Percentiles rank a stretch among this genome's conserved stretches.
Evolutionary conservation across 2,888 invertebrate species (phyloP).

Genomic region (Adelognathus sp.): DNA sequence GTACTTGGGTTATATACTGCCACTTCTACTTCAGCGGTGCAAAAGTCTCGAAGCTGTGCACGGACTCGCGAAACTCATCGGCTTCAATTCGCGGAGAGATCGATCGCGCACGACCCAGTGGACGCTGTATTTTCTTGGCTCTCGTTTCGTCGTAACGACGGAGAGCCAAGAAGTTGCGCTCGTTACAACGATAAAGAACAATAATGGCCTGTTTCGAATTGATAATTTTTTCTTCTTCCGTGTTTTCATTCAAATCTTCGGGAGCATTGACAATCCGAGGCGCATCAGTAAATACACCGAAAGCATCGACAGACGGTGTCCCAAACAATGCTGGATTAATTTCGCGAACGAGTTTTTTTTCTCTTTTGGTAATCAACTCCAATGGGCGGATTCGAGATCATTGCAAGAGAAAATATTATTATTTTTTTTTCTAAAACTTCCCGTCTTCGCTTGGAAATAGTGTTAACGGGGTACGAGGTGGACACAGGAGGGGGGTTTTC

Average conservation of each 20-base stretch:
- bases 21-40: conserved; percentile 21
- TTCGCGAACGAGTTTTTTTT: conserved; percentile 7
- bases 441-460: not conserved
- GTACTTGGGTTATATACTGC: not conserved
- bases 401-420: conserved; percentile 18
- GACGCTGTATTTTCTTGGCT: conserved; percentile 15
- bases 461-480: not conserved
- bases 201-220: not conserved
- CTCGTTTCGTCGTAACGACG: not conserved
- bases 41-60: conserved; percentile 22
- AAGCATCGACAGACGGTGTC: conserved; percentile 59
- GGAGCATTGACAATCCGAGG: conserved; percentile 59
- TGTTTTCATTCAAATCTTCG: conserved; percentile 1
- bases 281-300: conserved; percentile 69
- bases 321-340: conserved; percentile 3
- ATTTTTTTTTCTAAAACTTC: not conserved
- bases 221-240: not conserved
- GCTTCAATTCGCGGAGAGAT: conserved; percentile 17
- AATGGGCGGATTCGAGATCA: conserved; percentile 50
- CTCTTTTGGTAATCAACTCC: not conserved
- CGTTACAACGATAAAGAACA: not conserved
- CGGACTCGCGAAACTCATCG: conserved; percentile 37
- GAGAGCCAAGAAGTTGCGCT: conserved; percentile 13
- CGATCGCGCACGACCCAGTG: conserved; percentile 8
- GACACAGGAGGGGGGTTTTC: conserved; percentile 13